Base-by-base conservation (phyloP, 2,113 vertebrate species). In the Thymallus thymallus region DNA sequence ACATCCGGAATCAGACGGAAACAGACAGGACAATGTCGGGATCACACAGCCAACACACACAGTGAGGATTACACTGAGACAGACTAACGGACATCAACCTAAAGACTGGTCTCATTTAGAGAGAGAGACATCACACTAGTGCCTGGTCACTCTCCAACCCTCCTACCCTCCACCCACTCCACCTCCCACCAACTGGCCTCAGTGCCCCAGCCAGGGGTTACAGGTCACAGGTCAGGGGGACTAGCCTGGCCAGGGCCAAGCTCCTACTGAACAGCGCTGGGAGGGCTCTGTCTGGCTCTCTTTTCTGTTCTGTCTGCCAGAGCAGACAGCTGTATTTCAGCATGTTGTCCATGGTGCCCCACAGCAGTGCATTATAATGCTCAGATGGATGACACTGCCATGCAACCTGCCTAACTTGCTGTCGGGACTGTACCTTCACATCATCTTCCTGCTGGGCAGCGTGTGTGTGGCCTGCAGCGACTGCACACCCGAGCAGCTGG, bases 351-450 rank as follows among this genome's bases (percentile, higher is more conserved):
- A 91, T 92, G 94, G 94, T 94, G 89, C 91, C 94, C 94, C 89
- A 93, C 93, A 94, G 93, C 94, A 96, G 93, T 94, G 93, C 88
- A 95, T 94, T 96, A 99, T 98, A 97, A 99, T 99, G 98, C 96
- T 87, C 96, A 98, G 92, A 99, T 99, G 98, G 98, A 95, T 94
- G 94, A 16, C 48, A 18, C 95, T 95, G 92, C 94, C 92, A 95
- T 96, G 96, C 96, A 98, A 98, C 94, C 96, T 97, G 95, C 95
- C 95, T 93, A 94, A 94, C 91, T 91, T 96, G 93, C 94, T 96
- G 92, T 96, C 95, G 88, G 95, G 95, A 95, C 94, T 96, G 86
- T 96, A 95, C 93, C 92, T 98, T 92, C 95, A 96, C 81, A 86
- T 94, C 76, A 85, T 97, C 88, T 96, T 98, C 93, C 92, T 98